Evolutionary conservation across 2,888 invertebrate genomes (phyloP).

Genomic region (Artemia sinica): DNA sequence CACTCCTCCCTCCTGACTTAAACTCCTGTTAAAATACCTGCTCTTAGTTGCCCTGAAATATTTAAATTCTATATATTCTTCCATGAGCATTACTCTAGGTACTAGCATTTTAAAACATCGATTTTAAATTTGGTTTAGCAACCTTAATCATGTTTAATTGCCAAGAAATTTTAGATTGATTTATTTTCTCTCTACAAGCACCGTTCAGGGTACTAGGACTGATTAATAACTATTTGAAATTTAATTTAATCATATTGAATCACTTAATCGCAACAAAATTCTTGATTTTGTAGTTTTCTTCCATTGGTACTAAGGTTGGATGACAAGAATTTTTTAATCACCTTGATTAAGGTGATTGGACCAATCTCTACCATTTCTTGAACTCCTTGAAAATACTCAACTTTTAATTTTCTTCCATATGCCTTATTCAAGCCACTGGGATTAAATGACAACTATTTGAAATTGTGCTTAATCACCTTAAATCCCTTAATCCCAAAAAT

Average conservation of each 20-base stretch:
- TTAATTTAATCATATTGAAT: conserved; percentile 49
- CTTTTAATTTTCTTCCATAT: conserved; percentile 34
- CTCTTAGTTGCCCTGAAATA: no score
- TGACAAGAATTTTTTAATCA: no score
- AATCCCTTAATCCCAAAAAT: no score
- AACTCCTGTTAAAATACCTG: no score
- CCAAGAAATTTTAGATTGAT: background rate
- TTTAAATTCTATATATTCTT: no score
- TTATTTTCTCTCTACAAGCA: conserved; percentile 42
- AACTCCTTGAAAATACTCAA: background rate
- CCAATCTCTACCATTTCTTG: background rate
- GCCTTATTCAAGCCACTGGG: conserved; percentile 86
- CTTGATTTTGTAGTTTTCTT: background rate
- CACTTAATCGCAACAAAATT: background rate
- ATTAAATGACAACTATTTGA: conserved; percentile 80
- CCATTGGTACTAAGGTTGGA: no score
- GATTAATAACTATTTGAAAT: conserved; percentile 81
- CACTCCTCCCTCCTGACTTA: no score
- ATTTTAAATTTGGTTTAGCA: no score
- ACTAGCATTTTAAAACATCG: no score
- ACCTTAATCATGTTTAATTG: no score
- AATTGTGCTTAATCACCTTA: conserved; percentile 59
- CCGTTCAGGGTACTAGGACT: conserved; percentile 84
- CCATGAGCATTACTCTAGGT: no score
- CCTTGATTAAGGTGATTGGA: no score